Evolutionary conservation across 2,113 vertebrate genomes (phyloP).

Genomic region (Pterocles burchelli): DNA sequence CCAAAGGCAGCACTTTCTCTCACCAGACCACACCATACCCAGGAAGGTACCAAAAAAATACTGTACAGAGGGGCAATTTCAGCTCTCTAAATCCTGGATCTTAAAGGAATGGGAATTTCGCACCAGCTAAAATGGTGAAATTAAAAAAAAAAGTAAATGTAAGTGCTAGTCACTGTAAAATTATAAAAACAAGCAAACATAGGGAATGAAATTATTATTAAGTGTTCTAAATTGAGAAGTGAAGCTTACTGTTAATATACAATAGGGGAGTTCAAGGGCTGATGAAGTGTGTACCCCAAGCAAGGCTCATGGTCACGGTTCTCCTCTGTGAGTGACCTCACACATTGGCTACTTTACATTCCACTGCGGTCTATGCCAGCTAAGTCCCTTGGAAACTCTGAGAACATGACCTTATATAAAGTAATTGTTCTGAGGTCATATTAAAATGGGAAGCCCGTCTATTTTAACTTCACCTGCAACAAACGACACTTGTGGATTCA

Average conservation of each 20-base stretch:
- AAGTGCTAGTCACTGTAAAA: neutral
- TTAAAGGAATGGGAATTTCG: neutral
- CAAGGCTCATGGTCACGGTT: neutral
- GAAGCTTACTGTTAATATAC: neutral
- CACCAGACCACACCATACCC: neutral
- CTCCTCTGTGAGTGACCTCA: neutral
- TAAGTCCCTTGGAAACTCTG: slow-evolving; percentile 2
- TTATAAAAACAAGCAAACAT: neutral
- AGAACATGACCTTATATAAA: neutral
- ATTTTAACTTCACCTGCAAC: neutral
- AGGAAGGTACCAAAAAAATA: neutral
- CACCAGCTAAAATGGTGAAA: neutral
- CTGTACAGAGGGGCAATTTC: neutral
- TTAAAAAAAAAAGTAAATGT: neutral
- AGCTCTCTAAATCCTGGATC: neutral
- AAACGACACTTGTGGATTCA: neutral
- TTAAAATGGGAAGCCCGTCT: neutral
- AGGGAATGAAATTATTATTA: neutral
- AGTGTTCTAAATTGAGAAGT: neutral
- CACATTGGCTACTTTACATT: slow-evolving; percentile 5
- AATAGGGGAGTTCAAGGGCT: neutral
- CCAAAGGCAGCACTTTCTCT: neutral
- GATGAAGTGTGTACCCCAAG: neutral
- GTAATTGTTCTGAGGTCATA: neutral
- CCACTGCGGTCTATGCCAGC: neutral